phyloP scores from a whole-genome alignment of 2,113 vertebrate species.

The Dicentrarchus labrax region DNA sequence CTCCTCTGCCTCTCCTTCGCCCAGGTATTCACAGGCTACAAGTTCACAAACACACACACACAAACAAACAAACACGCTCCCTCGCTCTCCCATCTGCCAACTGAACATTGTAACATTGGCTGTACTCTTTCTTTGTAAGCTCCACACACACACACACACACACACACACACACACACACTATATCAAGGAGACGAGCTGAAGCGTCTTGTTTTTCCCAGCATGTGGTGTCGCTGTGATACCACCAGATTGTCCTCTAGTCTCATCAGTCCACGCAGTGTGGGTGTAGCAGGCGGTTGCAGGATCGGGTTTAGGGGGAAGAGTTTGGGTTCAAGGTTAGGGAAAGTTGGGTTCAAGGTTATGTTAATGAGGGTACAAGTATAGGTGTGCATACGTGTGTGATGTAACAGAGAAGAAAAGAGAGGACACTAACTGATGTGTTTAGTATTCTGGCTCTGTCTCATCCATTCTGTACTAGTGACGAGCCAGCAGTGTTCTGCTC shows the following conservation, averaged over 20 bases:
- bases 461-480: constrained; percentile 14
- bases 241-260: not conserved
- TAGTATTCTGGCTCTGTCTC: constrained; percentile 31
- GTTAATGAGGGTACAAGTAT: not conserved
- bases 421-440: not conserved
- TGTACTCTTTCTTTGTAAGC: not conserved
- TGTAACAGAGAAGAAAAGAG: not conserved
- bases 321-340: no score
- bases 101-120: not conserved
- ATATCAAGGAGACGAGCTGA: not conserved
- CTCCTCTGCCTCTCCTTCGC: not conserved
- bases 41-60: not conserved
- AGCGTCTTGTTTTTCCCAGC: not conserved
- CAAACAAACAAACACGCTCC: constrained; percentile 9
- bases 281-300: not conserved
- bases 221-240: constrained; percentile 33
- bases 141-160: not conserved
- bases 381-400: not conserved
- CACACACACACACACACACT: constrained; percentile 5
- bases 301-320: not conserved
- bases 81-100: not conserved
- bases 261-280: not conserved
- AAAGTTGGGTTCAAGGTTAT: not conserved
- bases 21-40: constrained; percentile 11
- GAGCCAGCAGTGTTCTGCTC: constrained; percentile 15